Percentiles rank a stretch among this genome's conserved stretches.
These are phyloP conservation scores for Morone chrysops DNA, from an alignment of 2,113 vertebrate genomes.

Conservation along the genomic window DNA sequence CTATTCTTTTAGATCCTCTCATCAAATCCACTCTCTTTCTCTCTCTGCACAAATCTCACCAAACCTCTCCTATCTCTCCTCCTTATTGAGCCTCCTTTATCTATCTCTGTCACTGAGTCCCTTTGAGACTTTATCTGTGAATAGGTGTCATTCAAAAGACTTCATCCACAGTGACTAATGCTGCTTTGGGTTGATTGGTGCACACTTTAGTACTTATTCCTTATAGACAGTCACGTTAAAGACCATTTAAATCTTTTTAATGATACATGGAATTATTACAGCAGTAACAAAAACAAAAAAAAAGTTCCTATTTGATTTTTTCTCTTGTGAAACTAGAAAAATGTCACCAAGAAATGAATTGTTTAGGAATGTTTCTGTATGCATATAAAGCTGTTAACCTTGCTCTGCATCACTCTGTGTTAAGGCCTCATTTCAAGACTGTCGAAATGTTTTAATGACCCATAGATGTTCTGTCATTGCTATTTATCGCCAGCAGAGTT, in stretches of 20 bases:
- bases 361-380: background rate
- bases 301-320: too few relatives aligned
- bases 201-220: background rate
- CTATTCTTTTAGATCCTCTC: slow-evolving; percentile 48
- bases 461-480: too few relatives aligned
- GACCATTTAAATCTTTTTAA: background rate
- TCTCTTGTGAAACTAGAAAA: too few relatives aligned
- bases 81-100: slow-evolving; percentile 11
- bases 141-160: slow-evolving; percentile 24
- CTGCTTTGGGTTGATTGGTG: background rate
- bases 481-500: too few relatives aligned
- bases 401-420: background rate
- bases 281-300: background rate
- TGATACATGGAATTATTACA: too few relatives aligned
- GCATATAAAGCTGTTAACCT: background rate
- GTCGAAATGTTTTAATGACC: too few relatives aligned
- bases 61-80: slow-evolving; percentile 18
- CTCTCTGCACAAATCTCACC: slow-evolving; percentile 27
- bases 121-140: slow-evolving; percentile 38
- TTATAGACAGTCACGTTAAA: background rate
- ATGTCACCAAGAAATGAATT: background rate
- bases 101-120: slow-evolving; percentile 17
- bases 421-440: too few relatives aligned
- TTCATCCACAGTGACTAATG: background rate
- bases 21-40: slow-evolving; percentile 22